phyloP scores from a whole-genome alignment of 2,113 vertebrate species.

The Gadus macrocephalus region DNA sequence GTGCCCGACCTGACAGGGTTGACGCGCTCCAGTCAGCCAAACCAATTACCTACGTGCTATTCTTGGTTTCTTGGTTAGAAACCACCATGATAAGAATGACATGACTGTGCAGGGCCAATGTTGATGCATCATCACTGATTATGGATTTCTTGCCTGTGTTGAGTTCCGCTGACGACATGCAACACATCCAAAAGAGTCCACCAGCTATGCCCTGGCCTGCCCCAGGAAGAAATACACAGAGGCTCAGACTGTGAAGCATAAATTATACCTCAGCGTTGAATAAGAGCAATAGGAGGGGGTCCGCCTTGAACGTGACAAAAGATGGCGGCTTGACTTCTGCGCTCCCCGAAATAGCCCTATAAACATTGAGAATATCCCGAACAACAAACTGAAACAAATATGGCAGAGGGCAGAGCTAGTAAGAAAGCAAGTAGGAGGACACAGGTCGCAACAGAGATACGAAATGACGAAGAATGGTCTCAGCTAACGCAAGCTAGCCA shows the following conservation, averaged over 20 bases:
- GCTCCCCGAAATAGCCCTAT: too few species aligned
- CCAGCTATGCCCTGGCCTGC: neutral
- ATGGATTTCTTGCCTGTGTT: constrained; percentile 63
- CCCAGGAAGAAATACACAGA: neutral
- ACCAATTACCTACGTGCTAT: constrained; percentile 23
- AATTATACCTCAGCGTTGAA: too few species aligned
- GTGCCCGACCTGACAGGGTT: constrained; percentile 22
- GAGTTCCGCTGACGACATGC: constrained; percentile 52
- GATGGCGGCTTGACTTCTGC: too few species aligned
- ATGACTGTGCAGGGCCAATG: constrained; percentile 26
- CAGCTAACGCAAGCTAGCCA: neutral
- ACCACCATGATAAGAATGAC: constrained; percentile 26
- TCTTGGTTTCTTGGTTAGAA: constrained; percentile 26
- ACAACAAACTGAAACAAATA: too few species aligned
- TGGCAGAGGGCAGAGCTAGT: too few species aligned
- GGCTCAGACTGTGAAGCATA: neutral
- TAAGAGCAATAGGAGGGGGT: too few species aligned
- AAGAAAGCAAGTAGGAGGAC: too few species aligned
- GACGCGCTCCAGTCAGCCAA: constrained; percentile 22
- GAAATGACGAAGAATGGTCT: too few species aligned
- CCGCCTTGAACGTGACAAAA: too few species aligned
- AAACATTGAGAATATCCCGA: too few species aligned
- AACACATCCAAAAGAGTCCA: neutral
- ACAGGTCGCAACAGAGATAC: too few species aligned
- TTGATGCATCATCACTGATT: constrained; percentile 34